Evolutionary conservation across 2,113 vertebrate genomes (phyloP).

Genomic region (Actenoides hombroni): DNA sequence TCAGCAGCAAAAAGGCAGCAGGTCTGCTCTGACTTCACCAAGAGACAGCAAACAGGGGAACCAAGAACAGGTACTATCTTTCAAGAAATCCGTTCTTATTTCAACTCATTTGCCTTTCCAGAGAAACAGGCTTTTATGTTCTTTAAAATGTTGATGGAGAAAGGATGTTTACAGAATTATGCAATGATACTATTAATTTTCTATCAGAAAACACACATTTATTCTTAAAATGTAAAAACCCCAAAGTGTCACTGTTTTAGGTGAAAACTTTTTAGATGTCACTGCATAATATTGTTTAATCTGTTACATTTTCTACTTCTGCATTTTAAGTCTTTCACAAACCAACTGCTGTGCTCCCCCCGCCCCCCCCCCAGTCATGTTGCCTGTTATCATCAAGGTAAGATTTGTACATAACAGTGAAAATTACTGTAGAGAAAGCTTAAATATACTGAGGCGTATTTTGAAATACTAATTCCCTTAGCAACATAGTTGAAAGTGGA

Average conservation of each 20-base stretch:
- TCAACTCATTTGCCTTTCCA: neutral
- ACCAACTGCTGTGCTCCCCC: neutral
- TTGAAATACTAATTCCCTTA: conserved; percentile 43
- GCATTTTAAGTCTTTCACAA: neutral
- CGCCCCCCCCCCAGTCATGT: neutral
- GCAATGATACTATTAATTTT: neutral
- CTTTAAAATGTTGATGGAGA: neutral
- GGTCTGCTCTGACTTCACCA: neutral
- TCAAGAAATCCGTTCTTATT: neutral
- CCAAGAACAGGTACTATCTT: neutral
- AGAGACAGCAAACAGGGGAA: neutral
- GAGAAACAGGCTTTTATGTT: neutral
- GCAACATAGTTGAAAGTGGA: conserved; percentile 6
- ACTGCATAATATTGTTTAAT: neutral
- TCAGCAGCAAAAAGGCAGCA: neutral
- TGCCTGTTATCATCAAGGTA: neutral
- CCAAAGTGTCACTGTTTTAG: neutral
- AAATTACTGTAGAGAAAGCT: conserved; percentile 43
- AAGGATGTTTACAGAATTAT: neutral
- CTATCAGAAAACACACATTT: neutral
- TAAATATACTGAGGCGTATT: conserved; percentile 27
- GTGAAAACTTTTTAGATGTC: neutral
- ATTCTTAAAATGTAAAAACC: neutral
- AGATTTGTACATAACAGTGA: neutral
- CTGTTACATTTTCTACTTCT: neutral